Base-by-base conservation (phyloP, 2,888 invertebrate species). In the Morinoia aosen region DNA sequence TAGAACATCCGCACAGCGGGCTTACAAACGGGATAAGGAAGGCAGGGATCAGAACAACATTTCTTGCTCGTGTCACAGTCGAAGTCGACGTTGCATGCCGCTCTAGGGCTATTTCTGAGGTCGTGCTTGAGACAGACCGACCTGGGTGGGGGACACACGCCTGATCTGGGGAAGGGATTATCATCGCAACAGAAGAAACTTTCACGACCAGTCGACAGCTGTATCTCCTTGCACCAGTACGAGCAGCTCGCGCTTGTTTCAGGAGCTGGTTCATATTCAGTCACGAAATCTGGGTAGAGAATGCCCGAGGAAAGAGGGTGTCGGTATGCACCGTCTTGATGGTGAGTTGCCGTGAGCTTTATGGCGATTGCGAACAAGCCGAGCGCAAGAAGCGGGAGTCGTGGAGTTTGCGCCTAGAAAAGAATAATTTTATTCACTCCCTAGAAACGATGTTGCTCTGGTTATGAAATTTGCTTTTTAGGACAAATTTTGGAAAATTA, bases 101-200 rank as follows among this genome's bases (percentile, higher is more conserved):
- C 11, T 0, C 4, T 19, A 25, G 57, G 57, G 33, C 0, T 11
- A 33, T 12, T 12, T 39, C 90, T 90, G 14, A 57, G 0, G 57
- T 57, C 93, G 93, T 93, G 57, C 56, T 25, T 14, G 39, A 58
- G 93, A 33, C 93, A 93, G 57, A 25, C 3, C 12, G 33, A 12
- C n/a, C 93, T 93, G 25, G 57, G 33, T 57, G 93, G 93, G 7
- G 93, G 93, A 33, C 93, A 93, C 56, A 57, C 57, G 14, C 93
- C 93, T 57, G 93, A 25, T 48, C 25, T 93, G 48, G 39, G 57
- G 33, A 33, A 25, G 40, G 93, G 57, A 14, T 5, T 56, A 11
- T 93, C 57, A 56, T 93, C 57, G n/a, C 93, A 93, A 57, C 93
- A 93, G 40, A 40, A 90, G 48, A 93, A 93, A 16, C 48, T 25